phyloP scores from a whole-genome alignment of 2,888 invertebrate genomes.

The Patella depressa region DNA sequence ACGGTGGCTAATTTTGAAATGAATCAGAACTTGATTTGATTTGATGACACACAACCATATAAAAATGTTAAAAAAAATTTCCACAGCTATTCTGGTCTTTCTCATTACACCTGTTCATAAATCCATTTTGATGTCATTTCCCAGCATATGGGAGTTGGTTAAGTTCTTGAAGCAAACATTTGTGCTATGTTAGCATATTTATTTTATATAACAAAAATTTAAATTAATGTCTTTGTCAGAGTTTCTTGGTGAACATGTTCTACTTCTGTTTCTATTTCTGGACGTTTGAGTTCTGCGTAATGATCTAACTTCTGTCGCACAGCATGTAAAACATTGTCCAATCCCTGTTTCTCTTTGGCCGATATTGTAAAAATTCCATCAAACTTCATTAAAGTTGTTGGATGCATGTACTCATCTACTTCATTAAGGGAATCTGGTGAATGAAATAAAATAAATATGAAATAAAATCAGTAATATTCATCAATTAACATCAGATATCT shows the following conservation, averaged over 20 bases:
- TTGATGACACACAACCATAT: no score
- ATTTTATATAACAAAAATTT: background rate
- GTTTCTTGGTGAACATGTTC: background rate
- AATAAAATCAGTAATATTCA: background rate
- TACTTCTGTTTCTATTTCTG: conserved; percentile 25
- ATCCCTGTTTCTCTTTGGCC: conserved; percentile 54
- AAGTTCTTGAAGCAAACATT: no score
- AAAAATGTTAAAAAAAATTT: no score
- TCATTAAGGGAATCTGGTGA: conserved; percentile 61
- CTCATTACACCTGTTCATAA: no score
- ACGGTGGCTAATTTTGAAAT: no score
- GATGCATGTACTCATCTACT: conserved; percentile 79
- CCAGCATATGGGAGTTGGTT: no score
- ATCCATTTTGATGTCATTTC: no score
- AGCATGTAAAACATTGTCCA: conserved; percentile 48
- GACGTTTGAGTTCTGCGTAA: conserved; percentile 48
- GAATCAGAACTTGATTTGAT: no score
- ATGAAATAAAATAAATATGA: conserved; percentile 26
- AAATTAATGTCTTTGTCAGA: background rate
- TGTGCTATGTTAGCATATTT: no score
- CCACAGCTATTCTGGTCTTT: no score
- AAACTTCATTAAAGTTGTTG: conserved; percentile 80
- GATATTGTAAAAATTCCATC: conserved; percentile 82
- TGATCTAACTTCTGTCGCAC: conserved; percentile 59
- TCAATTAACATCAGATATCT: background rate